Evolutionary conservation across 2,888 invertebrate species (phyloP), one percentile per base, ranked within the genome.

Genomic region (Rhyacophila evoluta): DNA sequence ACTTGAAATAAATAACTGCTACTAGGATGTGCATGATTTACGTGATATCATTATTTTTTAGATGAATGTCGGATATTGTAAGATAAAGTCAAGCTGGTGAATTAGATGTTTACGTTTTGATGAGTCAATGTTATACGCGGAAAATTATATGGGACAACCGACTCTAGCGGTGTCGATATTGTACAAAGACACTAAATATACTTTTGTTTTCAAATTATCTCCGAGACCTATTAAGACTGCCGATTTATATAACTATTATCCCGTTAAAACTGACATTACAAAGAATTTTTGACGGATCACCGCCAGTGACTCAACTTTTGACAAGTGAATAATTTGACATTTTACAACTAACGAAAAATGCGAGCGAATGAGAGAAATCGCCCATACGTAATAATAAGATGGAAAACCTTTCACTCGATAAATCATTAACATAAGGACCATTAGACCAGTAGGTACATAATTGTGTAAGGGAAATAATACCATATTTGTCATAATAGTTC

Each of bases 251-350:
- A 55, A 55, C 55, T 15, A 19, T 55, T 55, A 25, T 55, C 19
- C 55, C 25, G 19, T 55, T 10, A 55, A 55, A 55, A 55, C 19
- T 55, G 55, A 55, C 55, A 55, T 55, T 55, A 55, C 55, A 55
- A 25, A 55, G 19, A 55, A 55, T 8, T 55, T 55, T 55, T 55
- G 74, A 76, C 79, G 67, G 75, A 79, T 75, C 68, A 75, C 86
- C 84, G 87, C 87, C 86, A 88, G 88, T 89, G 89, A 89, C 88
- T 89, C 89, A 89, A 89, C 88, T 88, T 86, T 88, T 89, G 89
- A 89, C 89, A 89, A 88, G 87, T 87, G 87, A 87, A 88, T 84
- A 85, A 85, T 88, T 89, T 89, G 89, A 88, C 89, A 88, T 88
- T 88, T 88, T 88, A 80, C 84, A 84, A 84, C 85, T 86, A 87